Evolutionary conservation across 2,888 invertebrate genomes (phyloP).

Genomic region (Holacanthella duospinosa): DNA sequence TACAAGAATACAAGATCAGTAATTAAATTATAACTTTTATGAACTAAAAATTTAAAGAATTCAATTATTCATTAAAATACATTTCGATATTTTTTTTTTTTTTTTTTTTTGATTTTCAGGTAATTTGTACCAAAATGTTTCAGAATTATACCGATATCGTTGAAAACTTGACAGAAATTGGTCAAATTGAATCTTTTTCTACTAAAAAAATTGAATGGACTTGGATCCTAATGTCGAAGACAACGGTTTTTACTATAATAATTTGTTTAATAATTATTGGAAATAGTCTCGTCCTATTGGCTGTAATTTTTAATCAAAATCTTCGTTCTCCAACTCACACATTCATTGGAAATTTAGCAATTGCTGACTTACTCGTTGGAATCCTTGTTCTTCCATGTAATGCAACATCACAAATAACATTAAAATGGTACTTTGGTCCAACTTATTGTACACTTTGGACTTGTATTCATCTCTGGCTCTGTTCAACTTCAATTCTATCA

Average conservation of each 20-base stretch:
- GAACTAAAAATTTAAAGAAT: too few species aligned
- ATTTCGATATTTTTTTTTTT: too few species aligned
- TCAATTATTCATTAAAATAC: too few species aligned
- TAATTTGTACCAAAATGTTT: too few species aligned
- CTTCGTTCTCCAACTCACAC: conserved; percentile 22
- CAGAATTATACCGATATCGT: too few species aligned
- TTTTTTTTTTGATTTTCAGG: too few species aligned
- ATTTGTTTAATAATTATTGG: conserved; percentile 22
- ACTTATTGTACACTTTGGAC: conserved; percentile 21
- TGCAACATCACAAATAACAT: conserved; percentile 18
- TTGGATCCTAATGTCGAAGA: conserved; percentile 16
- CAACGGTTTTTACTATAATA: conserved; percentile 14
- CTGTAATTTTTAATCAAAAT: conserved; percentile 8
- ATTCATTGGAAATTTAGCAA: conserved; percentile 24
- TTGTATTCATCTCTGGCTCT: conserved; percentile 27
- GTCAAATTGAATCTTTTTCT: too few species aligned
- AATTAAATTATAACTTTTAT: too few species aligned
- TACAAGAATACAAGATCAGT: too few species aligned
- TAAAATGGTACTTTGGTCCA: conserved; percentile 26
- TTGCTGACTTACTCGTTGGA: conserved; percentile 29
- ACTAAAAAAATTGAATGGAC: too few species aligned
- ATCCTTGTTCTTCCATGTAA: conserved; percentile 27
- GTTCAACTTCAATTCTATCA: conserved; percentile 26
- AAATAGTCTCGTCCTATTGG: conserved; percentile 22
- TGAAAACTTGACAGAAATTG: too few species aligned